Percentiles rank a stretch among this genome's conserved stretches.
Conservation (phyloP, 2,888 invertebrate species). For the Noctua janthe region DNA sequence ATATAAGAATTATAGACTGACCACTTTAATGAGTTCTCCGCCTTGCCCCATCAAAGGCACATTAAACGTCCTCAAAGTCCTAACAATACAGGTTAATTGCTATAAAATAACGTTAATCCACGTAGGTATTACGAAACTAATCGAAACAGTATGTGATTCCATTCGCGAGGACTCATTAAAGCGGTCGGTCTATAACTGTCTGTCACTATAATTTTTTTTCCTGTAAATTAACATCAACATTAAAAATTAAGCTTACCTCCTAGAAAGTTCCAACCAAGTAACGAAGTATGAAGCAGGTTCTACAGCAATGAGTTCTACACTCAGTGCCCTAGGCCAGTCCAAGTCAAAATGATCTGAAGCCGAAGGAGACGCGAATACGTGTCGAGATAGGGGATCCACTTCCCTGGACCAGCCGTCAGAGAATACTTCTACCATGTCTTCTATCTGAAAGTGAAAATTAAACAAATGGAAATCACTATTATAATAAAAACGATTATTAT, state of each 20-base stretch:
- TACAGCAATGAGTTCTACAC: slow-evolving; percentile 94
- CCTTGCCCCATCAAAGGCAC: too few relatives aligned
- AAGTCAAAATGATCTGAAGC: slow-evolving; percentile 91
- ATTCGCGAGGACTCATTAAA: too few relatives aligned
- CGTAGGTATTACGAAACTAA: too few relatives aligned
- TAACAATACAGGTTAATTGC: too few relatives aligned
- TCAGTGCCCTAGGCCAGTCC: slow-evolving; percentile 92
- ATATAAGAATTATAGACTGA: neutral
- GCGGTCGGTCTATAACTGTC: neutral
- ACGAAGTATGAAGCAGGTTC: slow-evolving; percentile 94
- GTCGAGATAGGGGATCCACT: slow-evolving; percentile 89
- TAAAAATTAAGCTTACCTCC: slow-evolving; percentile 76
- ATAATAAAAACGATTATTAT: neutral
- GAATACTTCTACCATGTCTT: slow-evolving; percentile 94
- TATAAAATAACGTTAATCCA: too few relatives aligned
- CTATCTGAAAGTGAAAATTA: slow-evolving; percentile 79
- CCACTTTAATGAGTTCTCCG: too few relatives aligned
- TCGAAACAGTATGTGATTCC: too few relatives aligned
- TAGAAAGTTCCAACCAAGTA: slow-evolving; percentile 95
- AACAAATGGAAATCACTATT: neutral
- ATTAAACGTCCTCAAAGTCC: too few relatives aligned
- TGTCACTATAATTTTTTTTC: neutral
- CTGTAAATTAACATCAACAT: neutral
- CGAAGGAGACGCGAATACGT: slow-evolving; percentile 89
- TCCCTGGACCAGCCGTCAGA: slow-evolving; percentile 94